Base-by-base conservation (phyloP, 2,113 vertebrate genomes). In the Hydropotes inermis region DNA sequence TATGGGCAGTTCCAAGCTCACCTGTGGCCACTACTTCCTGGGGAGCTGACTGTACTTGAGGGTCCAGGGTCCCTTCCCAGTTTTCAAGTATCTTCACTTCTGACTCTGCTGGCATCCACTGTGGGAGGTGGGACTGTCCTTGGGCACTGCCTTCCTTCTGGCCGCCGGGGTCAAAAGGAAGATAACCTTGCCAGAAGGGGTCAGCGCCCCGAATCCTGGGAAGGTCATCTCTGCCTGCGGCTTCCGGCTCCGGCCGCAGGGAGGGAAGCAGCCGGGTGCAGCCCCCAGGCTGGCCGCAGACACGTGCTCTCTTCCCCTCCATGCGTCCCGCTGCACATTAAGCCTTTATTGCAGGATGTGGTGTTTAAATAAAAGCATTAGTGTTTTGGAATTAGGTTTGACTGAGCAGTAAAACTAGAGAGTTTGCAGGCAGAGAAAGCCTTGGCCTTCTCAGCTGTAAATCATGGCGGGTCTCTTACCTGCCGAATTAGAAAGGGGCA, bases 321-420 rank as follows among this genome's bases (percentile, higher is more conserved):
- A 52, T 47, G 67, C 7, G 50, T 52, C 88, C 43, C 17, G 0
- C 52, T 92, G 33, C 70, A 25, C 95, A 87, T 97, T 87, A 94
- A 60, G 60, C 88, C 97, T 96, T 96, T 83, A 95, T 90, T 76
- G 94, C 95, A 97, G 97, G 97, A 96, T 93, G 97, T 83, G 91
- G 97, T 88, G 90, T 79, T 96, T 95, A 89, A 95, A 57, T 89
- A 60, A 30, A 61, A 79, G 85, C 97, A 95, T 55, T 57, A 87
- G 47, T 87, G 94, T 79, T 96, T 96, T 93, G 96, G 96, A 96
- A 86, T 0, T 5, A 85, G 89, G 86, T 97, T 95, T 97, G 97
- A n/a, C 85, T 0, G 0, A 95, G 76, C 86, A 70, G 97, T 89
- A 91, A 95, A 95, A 91, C 17, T 9, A 47, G 81, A 89, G 96